Percentiles rank a stretch among this genome's conserved stretches.
phyloP scores from a whole-genome alignment of 2,113 vertebrate species.

The Nerophis lumbriciformis region DNA sequence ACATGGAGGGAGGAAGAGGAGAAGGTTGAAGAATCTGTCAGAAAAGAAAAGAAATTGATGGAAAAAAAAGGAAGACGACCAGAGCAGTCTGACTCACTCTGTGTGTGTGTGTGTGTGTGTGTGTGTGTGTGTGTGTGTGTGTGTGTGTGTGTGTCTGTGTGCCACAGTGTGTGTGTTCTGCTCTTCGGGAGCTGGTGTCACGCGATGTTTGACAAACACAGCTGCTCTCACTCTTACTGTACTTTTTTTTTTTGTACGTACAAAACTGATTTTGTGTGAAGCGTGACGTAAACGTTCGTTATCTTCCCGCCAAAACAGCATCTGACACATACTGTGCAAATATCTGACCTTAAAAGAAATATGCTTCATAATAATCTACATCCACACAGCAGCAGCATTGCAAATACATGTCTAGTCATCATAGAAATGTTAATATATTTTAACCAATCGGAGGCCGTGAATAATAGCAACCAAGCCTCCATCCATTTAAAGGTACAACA shows the following conservation, averaged over 20 bases:
- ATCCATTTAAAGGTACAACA: too few relatives aligned
- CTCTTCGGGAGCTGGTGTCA: slow-evolving; percentile 67
- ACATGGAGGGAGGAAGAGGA: slow-evolving; percentile 58
- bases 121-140: slow-evolving; percentile 7
- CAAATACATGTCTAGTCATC: too few relatives aligned
- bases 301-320: slow-evolving; percentile 4
- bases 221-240: slow-evolving; percentile 59
- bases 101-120: slow-evolving; percentile 28
- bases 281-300: slow-evolving; percentile 5
- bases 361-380: too few relatives aligned
- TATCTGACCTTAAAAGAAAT: too few relatives aligned
- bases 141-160: slow-evolving; percentile 17
- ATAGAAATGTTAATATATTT: too few relatives aligned
- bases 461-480: too few relatives aligned
- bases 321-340: not conserved
- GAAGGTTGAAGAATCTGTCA: slow-evolving; percentile 72
- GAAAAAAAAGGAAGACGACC: slow-evolving; percentile 61
- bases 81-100: slow-evolving; percentile 43
- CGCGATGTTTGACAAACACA: slow-evolving; percentile 75
- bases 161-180: slow-evolving; percentile 24
- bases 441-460: too few relatives aligned
- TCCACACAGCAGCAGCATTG: too few relatives aligned
- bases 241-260: slow-evolving; percentile 31
- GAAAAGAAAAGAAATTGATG: slow-evolving; percentile 68
- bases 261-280: slow-evolving; percentile 17